These are phyloP conservation scores for Sebastes goodei DNA, from an alignment of 2,797 vertebrate species.

Conservation along the genomic window DNA sequence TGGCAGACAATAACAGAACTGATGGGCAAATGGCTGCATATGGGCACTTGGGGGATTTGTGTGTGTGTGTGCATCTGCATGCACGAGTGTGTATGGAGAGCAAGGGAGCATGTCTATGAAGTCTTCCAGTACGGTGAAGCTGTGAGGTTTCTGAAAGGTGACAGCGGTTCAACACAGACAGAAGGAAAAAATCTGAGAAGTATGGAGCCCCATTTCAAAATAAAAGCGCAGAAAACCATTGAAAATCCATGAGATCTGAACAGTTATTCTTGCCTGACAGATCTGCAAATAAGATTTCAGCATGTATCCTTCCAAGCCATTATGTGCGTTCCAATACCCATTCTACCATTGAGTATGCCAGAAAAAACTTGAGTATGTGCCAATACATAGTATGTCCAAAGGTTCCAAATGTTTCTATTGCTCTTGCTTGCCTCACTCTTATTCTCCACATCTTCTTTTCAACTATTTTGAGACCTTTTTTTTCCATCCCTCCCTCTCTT, in stretches of 20 bases:
- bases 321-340: not conserved
- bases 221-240: conserved; percentile 21
- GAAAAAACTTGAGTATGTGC: no score
- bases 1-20: conserved; percentile 49
- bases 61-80: conserved; percentile 31
- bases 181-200: conserved; percentile 25
- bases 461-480: conserved; percentile 15
- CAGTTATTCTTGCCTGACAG: not conserved
- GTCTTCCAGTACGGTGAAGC: conserved; percentile 65
- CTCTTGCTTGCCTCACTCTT: not conserved
- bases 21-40: conserved; percentile 40
- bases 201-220: conserved; percentile 32
- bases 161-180: conserved; percentile 44
- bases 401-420: not conserved
- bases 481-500: not conserved
- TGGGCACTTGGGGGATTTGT: not conserved
- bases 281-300: conserved; percentile 13
- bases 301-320: not conserved
- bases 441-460: conserved; percentile 17
- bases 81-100: conserved; percentile 41
- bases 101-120: conserved; percentile 55
- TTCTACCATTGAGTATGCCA: no score
- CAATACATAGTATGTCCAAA: no score
- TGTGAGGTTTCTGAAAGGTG: conserved; percentile 66
- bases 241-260: conserved; percentile 8